These are phyloP conservation scores for Platypus cylindrus DNA, from an alignment of 2,888 invertebrate species.

Conservation along the genomic window DNA sequence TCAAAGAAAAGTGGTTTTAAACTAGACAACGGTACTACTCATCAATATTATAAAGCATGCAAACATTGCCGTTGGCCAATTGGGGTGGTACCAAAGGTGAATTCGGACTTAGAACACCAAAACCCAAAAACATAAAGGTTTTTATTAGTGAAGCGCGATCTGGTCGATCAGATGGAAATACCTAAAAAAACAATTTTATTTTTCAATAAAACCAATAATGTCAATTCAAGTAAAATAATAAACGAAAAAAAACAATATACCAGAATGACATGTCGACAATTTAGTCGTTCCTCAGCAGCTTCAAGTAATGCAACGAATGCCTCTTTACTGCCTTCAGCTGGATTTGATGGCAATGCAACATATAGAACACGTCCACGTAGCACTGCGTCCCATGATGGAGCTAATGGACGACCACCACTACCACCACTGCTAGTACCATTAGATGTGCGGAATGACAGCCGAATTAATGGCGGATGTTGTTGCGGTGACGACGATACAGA, in stretches of 20 bases:
- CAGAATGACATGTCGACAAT: conserved; percentile 65
- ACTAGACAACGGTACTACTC: conserved; percentile 32
- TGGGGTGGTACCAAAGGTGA: conserved; percentile 59
- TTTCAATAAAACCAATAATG: neutral
- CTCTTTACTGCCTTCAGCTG: conserved; percentile 88
- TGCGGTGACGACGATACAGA: conserved; percentile 16
- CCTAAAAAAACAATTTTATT: conserved; percentile 18
- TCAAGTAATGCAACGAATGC: conserved; percentile 88
- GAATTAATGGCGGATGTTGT: conserved; percentile 23
- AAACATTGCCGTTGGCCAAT: conserved; percentile 30
- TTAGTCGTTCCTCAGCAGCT: conserved; percentile 87
- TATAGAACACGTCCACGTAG: conserved; percentile 64
- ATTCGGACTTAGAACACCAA: conserved; percentile 73
- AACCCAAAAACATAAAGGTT: conserved; percentile 96
- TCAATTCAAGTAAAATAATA: neutral
- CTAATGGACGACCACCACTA: no score
- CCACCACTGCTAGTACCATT: conserved; percentile 3
- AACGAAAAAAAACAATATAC: conserved; percentile 31
- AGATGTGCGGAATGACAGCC: conserved; percentile 36
- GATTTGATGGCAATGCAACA: conserved; percentile 75
- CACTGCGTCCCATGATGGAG: conserved; percentile 34
- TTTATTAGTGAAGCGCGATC: conserved; percentile 81
- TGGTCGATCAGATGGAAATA: conserved; percentile 45
- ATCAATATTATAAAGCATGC: conserved; percentile 37
- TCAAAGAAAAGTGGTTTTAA: conserved; percentile 24